Evolutionary conservation across 1,140 invertebrate species (phyloP), one percentile per base, ranked within the genome.

Genomic region (Scaptomyza graminum): DNA sequence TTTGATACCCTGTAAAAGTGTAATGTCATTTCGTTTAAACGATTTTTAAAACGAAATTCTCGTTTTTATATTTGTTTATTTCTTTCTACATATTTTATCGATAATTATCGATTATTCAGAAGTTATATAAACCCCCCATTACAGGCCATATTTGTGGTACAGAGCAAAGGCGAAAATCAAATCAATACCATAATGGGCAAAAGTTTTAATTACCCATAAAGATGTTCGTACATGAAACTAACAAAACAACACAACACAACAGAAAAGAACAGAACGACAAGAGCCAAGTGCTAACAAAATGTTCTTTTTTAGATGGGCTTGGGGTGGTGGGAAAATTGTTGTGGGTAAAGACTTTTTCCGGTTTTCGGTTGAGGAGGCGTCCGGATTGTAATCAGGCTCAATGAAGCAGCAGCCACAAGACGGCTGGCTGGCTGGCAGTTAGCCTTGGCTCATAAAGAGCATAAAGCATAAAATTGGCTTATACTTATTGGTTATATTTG

Each of bases 191-290:
- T 85, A 90, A 90, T 90, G 81, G 73, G 72, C 13, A 90, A 90
- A 90, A 90, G 78, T 90, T 90, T 90, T 90, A 90, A 90, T 90
- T 90, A 90, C 85, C 85, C 85, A 90, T 90, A 90, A 90, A 90
- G 85, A 90, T 90, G 76, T 79, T 82, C 61, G 63, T 54, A 76
- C 75, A 88, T 67, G 70, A 68, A 78, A 66, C 74, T 63, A 82
- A 77, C 43, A 22, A n/a, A 64, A 69, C 71, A 69, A 34, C 54
- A 71, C 22, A 62, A 78, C 55, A 47, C 34, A 62, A 47, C 13
- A 55, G 28, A 31, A 22, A 22, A 22, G 18, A 22, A 22, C 18
- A 22, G 1, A 22, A 49, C 44, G 49, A 50, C 15, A 28, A 44
- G 22, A n/a, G 16, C 28, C 31, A 49, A 64, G 55, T 52, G 63